Conservation (phyloP, 2,888 invertebrate genomes). For the Chymomyza caudatula region DNA sequence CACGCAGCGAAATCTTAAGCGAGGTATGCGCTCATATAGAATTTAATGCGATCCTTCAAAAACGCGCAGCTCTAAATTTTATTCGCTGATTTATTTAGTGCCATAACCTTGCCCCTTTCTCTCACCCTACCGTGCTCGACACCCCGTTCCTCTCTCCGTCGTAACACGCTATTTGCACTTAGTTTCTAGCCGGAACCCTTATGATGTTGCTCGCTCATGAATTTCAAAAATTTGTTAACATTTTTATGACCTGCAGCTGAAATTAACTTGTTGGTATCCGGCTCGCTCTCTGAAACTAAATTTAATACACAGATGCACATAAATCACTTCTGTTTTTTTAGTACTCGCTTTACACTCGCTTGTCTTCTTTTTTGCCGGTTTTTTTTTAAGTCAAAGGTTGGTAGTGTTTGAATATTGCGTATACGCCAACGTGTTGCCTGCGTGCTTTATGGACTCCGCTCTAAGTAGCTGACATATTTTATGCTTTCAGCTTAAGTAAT, state of each 20-base stretch:
- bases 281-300: slow-evolving; percentile 33
- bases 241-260: slow-evolving; percentile 45
- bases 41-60: slow-evolving; percentile 8
- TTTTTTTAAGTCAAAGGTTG: neutral
- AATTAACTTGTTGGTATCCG: slow-evolving; percentile 44
- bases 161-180: neutral
- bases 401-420: slow-evolving; percentile 33
- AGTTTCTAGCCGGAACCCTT: neutral
- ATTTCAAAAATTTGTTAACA: slow-evolving; percentile 49
- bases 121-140: neutral
- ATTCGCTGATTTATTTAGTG: slow-evolving; percentile 53
- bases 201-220: slow-evolving; percentile 13
- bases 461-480: slow-evolving; percentile 55
- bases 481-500: slow-evolving; percentile 43
- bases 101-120: neutral
- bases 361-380: neutral
- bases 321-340: slow-evolving; percentile 40
- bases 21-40: slow-evolving; percentile 21
- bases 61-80: slow-evolving; percentile 24
- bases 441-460: slow-evolving; percentile 50
- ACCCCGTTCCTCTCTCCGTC: neutral
- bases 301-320: slow-evolving; percentile 48
- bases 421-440: slow-evolving; percentile 41
- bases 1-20: slow-evolving; percentile 1
- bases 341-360: neutral